Base-by-base conservation (phyloP, 2,888 invertebrate species). In the Linnaemya vulpina region DNA sequence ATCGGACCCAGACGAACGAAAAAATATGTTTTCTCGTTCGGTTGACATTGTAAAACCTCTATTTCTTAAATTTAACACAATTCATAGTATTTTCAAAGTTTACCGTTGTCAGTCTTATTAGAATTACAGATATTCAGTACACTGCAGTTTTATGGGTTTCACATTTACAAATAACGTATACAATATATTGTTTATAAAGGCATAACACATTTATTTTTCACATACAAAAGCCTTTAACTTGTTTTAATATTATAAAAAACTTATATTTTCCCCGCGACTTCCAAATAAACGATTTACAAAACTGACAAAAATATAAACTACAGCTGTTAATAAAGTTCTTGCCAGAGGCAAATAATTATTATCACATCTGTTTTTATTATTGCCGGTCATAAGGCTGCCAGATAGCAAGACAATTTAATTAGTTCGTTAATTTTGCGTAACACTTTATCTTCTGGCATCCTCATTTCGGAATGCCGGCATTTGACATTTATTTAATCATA, bases 11-110 rank as follows among this genome's bases (percentile, higher is more conserved):
- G 60, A 60, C 1, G 30, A 2, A 1, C 20, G 73, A 68, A 35
- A 60, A 53, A 80, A 74, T 40, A 80, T 67, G 17, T 67, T 65
- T 51, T 51, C 40, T 8, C 43, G 0, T 43, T 75, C 43, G 1
- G 13, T 8, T 20, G 83, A 63, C 83, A 86, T 86, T 62, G 11
- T 43, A 22, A 55, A 17, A 13, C 13, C 1, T 1, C 38, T n/a
- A n/a, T n/a, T n/a, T n/a, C n/a, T 30, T 30, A 30, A 30, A 30
- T 30, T 30, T 30, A 30, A 30, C 30, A 30, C 30, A 30, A 30
- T 30, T 30, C 5, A 30, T 30, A 5, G 30, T 30, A 30, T 30
- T 30, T 30, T 30, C 5, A 30, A 30, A 30, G 30, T 30, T n/a
- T n/a, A 8, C 46, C 46, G 46, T 49, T 49, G 5, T 30, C 2